phyloP scores from a whole-genome alignment of 1,140 invertebrate species.

The Papilio helenus region DNA sequence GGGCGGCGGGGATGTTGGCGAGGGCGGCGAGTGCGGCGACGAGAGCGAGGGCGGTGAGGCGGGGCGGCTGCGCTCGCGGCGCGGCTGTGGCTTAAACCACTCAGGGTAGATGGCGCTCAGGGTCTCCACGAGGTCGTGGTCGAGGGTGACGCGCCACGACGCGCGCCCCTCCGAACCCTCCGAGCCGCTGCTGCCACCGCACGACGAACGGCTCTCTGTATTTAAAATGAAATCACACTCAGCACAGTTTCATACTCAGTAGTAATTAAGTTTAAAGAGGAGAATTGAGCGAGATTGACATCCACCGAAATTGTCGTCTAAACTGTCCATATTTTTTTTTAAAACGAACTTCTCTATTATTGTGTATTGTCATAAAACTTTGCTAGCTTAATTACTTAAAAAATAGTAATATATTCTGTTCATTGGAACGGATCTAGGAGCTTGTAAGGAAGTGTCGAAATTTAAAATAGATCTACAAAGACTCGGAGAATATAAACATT shows the following conservation, averaged over 20 bases:
- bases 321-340: background rate
- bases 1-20: conserved; percentile 55
- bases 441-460: conserved; percentile 22
- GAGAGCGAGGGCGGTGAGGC: conserved; percentile 62
- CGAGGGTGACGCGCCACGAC: conserved; percentile 95
- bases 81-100: conserved; percentile 89
- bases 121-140: conserved; percentile 94
- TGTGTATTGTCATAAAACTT: background rate
- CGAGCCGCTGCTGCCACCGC: conserved; percentile 74
- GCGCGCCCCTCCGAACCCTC: conserved; percentile 89
- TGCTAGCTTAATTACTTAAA: background rate
- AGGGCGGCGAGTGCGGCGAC: conserved; percentile 61
- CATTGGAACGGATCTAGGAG: conserved; percentile 11
- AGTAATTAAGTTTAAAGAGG: background rate
- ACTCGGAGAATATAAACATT: conserved; percentile 31
- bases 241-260: background rate
- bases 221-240: background rate
- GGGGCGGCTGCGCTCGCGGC: conserved; percentile 73
- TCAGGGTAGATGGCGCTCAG: conserved; percentile 94
- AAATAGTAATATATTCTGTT: background rate
- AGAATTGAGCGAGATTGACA: background rate
- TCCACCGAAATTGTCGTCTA: background rate
- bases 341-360: background rate
- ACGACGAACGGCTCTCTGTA: conserved; percentile 89
- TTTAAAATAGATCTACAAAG: conserved; percentile 37